Conservation (phyloP, 2,888 invertebrate species). For the Drosophila neonasuta region DNA sequence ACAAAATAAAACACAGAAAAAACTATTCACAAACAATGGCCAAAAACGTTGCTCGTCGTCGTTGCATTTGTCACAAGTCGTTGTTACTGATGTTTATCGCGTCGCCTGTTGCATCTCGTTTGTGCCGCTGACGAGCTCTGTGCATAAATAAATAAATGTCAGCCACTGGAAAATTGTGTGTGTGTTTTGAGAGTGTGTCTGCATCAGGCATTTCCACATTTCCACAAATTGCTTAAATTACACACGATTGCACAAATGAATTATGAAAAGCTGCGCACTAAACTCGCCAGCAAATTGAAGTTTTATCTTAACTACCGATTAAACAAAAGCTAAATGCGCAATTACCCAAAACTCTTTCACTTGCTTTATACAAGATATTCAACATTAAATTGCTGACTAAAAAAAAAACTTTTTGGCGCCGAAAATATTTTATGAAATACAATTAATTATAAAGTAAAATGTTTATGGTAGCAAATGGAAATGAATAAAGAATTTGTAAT, state of each 20-base stretch:
- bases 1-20: constrained; percentile 52
- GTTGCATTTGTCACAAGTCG: constrained; percentile 41
- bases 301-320: constrained; percentile 22
- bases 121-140: constrained; percentile 58
- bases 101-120: constrained; percentile 40
- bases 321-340: constrained; percentile 6
- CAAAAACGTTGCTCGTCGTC: constrained; percentile 44
- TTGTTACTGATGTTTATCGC: constrained; percentile 40
- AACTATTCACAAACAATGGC: constrained; percentile 34
- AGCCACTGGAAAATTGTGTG: constrained; percentile 36
- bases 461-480: neutral
- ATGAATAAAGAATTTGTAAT: too few relatives aligned
- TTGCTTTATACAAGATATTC: neutral
- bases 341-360: constrained; percentile 12
- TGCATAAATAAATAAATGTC: constrained; percentile 68
- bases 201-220: constrained; percentile 10
- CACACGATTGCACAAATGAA: constrained; percentile 25
- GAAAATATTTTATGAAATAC: neutral
- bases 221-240: constrained; percentile 46
- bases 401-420: neutral
- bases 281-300: constrained; percentile 13
- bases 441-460: neutral
- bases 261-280: constrained; percentile 12
- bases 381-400: neutral
- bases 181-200: neutral